Conservation (phyloP, 2,113 vertebrate species). For the Eidolon helvum region DNA sequence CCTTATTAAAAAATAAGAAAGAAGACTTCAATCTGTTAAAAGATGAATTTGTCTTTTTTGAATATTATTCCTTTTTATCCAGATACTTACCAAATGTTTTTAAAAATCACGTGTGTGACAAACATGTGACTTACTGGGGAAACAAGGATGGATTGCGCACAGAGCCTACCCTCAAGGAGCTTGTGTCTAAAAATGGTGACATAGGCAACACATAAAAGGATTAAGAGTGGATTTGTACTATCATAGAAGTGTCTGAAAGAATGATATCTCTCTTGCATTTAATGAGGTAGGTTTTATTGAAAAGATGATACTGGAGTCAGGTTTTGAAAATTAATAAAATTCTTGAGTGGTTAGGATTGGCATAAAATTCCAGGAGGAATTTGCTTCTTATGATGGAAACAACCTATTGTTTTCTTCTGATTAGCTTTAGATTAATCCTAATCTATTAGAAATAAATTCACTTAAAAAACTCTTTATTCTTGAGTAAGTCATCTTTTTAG, state of each 20-base stretch:
- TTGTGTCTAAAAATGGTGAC: not conserved
- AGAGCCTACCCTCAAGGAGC: not conserved
- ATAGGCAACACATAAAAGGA: not conserved
- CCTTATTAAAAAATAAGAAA: not conserved
- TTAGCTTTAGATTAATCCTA: not conserved
- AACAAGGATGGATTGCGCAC: not conserved
- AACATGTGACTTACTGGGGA: not conserved
- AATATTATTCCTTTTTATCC: not conserved
- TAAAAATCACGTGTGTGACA: not conserved
- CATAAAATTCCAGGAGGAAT: not conserved
- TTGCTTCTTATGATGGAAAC: not conserved
- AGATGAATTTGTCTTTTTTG: not conserved
- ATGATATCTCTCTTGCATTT: not conserved
- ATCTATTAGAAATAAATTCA: not conserved
- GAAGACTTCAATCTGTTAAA: not conserved
- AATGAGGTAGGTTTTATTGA: not conserved
- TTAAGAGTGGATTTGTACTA: not conserved
- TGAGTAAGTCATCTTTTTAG: not conserved
- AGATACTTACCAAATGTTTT: not conserved
- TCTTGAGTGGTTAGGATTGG: not conserved
- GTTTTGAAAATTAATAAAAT: not conserved
- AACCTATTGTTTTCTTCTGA: not conserved
- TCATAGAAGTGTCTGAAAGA: not conserved
- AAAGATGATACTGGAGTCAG: not conserved
- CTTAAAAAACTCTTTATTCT: not conserved